A percentile compares a stretch with the other conserved stretches of the same genome.
Conservation (phyloP, 2,797 vertebrate species). For the Chaenodraco wilsoni region DNA sequence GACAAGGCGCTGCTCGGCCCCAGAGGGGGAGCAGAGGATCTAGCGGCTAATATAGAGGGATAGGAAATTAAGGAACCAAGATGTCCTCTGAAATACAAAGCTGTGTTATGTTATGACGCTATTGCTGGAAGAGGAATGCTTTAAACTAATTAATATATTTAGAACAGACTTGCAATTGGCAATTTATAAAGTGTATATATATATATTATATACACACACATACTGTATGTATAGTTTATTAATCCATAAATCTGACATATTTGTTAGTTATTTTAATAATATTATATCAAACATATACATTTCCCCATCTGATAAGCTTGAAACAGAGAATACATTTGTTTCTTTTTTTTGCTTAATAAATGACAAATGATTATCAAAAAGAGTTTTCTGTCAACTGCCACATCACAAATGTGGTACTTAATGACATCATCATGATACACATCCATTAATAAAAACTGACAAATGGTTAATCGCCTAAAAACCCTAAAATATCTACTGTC, state of each 20-base stretch:
- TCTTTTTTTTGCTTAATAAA: neutral
- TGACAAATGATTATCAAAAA: neutral
- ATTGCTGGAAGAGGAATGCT: neutral
- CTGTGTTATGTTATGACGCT: slow-evolving; percentile 1
- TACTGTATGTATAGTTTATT: neutral
- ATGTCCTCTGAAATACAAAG: slow-evolving; percentile 13
- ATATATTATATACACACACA: no score
- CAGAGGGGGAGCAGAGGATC: slow-evolving; percentile 26
- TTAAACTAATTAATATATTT: neutral
- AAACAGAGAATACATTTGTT: neutral
- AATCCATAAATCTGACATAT: neutral
- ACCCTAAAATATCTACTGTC: neutral
- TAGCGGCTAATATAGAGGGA: slow-evolving; percentile 47
- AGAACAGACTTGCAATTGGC: neutral
- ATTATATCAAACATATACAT: neutral
- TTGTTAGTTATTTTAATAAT: neutral
- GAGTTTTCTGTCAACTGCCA: neutral
- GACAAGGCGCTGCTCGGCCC: slow-evolving; percentile 50
- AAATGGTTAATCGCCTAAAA: neutral
- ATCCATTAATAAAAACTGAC: neutral
- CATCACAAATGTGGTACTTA: neutral
- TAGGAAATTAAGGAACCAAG: slow-evolving; percentile 32
- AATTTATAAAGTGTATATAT: no score
- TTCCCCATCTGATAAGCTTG: neutral
- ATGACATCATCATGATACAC: neutral